Conservation (phyloP, 2,888 invertebrate species). For the Oxycera nigricornis region DNA sequence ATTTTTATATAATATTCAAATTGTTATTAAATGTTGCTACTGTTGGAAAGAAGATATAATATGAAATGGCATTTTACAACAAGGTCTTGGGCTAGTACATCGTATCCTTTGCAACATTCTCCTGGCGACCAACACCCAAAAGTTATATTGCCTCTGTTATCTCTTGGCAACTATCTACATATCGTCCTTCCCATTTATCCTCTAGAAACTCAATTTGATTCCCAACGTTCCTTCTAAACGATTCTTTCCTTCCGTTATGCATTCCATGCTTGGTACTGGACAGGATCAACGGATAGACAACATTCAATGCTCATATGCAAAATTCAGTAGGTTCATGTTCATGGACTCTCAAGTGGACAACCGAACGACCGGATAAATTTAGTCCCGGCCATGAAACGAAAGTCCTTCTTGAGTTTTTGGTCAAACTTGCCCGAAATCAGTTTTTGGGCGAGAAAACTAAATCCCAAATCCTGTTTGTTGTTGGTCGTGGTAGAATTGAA, state of each 20-base stretch:
- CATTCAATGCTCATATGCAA: too few species aligned
- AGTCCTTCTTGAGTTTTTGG: not conserved
- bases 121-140: not conserved
- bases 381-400: not conserved
- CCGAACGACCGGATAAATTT: conserved; percentile 1
- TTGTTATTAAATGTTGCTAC: too few species aligned
- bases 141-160: not conserved
- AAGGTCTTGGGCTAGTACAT: too few species aligned
- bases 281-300: not conserved
- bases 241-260: not conserved
- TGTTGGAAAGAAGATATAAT: too few species aligned
- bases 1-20: too few species aligned
- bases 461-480: conserved; percentile 19
- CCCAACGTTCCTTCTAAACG: not conserved
- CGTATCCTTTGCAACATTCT: not conserved
- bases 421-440: conserved; percentile 10
- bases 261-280: not conserved
- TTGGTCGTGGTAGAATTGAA: not conserved
- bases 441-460: conserved; percentile 22
- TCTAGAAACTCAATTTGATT: not conserved
- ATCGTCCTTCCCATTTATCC: not conserved
- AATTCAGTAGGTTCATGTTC: too few species aligned
- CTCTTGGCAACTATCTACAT: not conserved
- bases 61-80: too few species aligned
- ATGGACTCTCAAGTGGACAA: too few species aligned